These are phyloP conservation scores for Bucorvus abyssinicus DNA, from an alignment of 2,797 vertebrate species.

Conservation along the genomic window DNA sequence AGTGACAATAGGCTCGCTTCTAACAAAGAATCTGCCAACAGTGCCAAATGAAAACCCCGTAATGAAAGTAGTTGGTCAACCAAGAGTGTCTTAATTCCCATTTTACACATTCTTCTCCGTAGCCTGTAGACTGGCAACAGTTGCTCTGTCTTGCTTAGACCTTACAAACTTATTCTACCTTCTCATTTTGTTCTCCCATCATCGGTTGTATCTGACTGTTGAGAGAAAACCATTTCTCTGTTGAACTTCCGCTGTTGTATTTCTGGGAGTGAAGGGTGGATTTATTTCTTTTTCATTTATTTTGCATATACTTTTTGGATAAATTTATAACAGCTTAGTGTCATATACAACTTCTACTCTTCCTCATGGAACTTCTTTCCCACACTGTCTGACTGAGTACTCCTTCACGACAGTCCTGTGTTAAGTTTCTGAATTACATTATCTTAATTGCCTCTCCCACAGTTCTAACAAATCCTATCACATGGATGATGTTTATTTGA, in stretches of 20 bases:
- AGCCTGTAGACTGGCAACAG: background rate
- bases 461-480: background rate
- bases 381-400: background rate
- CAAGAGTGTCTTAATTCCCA: background rate
- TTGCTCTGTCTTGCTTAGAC: background rate
- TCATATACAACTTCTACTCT: background rate
- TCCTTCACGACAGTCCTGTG: background rate
- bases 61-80: background rate
- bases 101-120: background rate
- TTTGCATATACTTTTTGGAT: background rate
- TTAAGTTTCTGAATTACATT: background rate
- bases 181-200: background rate
- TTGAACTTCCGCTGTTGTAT: background rate
- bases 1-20: background rate
- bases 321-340: background rate
- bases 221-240: background rate
- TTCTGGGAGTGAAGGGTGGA: background rate
- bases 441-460: background rate
- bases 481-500: background rate
- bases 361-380: background rate
- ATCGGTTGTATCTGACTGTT: background rate
- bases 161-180: background rate
- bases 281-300: background rate
- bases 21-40: background rate
- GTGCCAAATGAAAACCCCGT: background rate